Base-by-base conservation (phyloP, 2,797 vertebrate genomes). In the Smutsia gigantea region DNA sequence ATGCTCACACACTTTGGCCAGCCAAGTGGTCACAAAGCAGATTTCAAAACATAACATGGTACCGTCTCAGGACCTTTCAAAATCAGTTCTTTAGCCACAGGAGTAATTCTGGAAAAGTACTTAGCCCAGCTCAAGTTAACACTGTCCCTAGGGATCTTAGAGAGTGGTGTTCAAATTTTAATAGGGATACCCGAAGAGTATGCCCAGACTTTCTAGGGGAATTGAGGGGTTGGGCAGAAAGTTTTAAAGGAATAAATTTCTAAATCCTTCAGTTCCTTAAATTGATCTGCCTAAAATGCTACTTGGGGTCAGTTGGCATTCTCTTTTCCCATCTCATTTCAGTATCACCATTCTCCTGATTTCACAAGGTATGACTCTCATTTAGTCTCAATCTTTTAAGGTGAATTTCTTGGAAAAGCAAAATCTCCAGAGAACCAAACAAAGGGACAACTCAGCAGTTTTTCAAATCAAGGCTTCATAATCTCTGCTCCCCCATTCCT, bases 401-500 rank as follows among this genome's bases (percentile, higher is more conserved):
- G 29, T 77, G 25, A 31, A 87, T 59, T 93, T 82, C 61, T 81
- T 59, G 51, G 77, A 91, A 91, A 79, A 49, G 31, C 31, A 55
- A 37, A 87, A 14, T 81, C 29, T 84, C 37, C 21, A 69, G 74
- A 87, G 9, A 90, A n/a, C 19, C 87, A 92, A 81, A 75, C 34
- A 57, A 87, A 79, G 68, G 39, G 42, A 88, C 5, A 64, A 10
- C 39, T 61, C 31, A 84, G 77, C n/a, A 75, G 21, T 49, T 86
- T 39, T 84, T 78, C 77, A 86, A 69, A 93, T 42, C 17, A 69
- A 75, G 49, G 18, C 37, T 84, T 96, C 83, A 79, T 90, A 68
- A 69, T 78, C 5, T 14, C 66, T 57, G n/a, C 17, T 63, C 29
- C 21, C 34, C 19, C 29, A 83, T n/a, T 25, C 34, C 42, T 51